Conservation (phyloP, 2,113 vertebrate species). For the Grammomys surdaster region DNA sequence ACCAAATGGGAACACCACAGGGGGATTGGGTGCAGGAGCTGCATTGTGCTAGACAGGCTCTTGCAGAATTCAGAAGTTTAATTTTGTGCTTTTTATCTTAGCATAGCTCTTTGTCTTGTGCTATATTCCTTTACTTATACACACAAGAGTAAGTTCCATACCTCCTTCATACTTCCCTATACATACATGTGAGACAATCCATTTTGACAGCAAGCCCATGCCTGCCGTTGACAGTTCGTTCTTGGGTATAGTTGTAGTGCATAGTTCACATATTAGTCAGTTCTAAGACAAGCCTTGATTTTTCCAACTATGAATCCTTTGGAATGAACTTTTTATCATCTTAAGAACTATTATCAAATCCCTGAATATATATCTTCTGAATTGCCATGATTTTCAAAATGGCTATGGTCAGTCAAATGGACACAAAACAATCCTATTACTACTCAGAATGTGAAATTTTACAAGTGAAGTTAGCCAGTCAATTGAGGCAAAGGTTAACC, state of each 20-base stretch:
- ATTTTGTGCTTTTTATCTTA: slow-evolving; percentile 2
- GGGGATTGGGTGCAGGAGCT: no score
- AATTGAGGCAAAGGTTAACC: slow-evolving; percentile 48
- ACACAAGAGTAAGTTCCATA: neutral
- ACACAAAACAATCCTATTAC: slow-evolving; percentile 15
- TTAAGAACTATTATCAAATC: neutral
- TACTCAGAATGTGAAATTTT: slow-evolving; percentile 10
- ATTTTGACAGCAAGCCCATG: neutral
- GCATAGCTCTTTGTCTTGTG: neutral
- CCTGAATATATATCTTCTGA: neutral
- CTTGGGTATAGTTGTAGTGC: neutral
- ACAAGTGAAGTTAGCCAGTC: slow-evolving; percentile 33
- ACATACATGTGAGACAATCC: neutral
- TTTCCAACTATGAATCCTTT: neutral
- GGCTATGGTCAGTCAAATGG: neutral
- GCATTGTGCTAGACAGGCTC: neutral
- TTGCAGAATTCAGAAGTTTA: neutral
- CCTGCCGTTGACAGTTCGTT: neutral
- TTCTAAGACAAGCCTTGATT: neutral
- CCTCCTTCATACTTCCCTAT: neutral
- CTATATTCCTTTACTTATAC: neutral
- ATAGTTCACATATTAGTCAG: neutral
- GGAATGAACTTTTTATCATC: neutral
- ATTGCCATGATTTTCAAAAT: slow-evolving; percentile 51
- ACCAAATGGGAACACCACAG: neutral